Percentiles rank a stretch among this genome's conserved stretches.
Conservation (phyloP, 1,140 invertebrate species). For the Hycleus phaleratus region DNA sequence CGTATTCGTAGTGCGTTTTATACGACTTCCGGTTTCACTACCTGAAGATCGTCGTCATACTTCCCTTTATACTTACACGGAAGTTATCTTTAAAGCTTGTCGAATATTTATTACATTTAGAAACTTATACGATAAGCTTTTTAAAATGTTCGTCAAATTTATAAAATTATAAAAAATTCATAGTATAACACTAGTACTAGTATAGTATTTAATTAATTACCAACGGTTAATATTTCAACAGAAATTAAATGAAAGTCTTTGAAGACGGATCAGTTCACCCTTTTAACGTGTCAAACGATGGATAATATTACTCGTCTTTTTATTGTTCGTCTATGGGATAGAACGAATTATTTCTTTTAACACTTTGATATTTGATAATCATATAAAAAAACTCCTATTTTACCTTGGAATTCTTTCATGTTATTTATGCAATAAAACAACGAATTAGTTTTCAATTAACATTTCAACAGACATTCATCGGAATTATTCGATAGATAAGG, state of each 20-base stretch:
- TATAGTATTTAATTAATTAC: conserved; percentile 11
- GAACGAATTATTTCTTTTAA: conserved; percentile 12
- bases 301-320: conserved; percentile 13
- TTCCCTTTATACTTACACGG: background rate
- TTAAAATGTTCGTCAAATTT: no score
- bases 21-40: conserved; percentile 2
- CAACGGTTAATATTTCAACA: conserved; percentile 13
- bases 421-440: no score
- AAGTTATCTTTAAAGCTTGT: no score
- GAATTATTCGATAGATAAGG: no score
- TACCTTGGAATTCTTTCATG: no score
- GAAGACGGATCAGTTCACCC: conserved; percentile 14
- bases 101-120: no score
- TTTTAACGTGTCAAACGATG: conserved; percentile 12
- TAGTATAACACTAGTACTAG: no score
- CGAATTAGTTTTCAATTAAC: no score
- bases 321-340: conserved; percentile 5
- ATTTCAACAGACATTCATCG: no score
- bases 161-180: no score
- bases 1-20: conserved; percentile 4
- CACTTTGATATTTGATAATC: conserved; percentile 15
- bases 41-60: conserved; percentile 4
- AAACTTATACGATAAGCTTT: no score
- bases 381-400: conserved; percentile 1
- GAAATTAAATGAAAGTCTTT: conserved; percentile 14